Percentiles rank a stretch among this genome's conserved stretches.
Evolutionary conservation across 2,888 invertebrate species (phyloP).

Genomic region (Drosophila dives): DNA sequence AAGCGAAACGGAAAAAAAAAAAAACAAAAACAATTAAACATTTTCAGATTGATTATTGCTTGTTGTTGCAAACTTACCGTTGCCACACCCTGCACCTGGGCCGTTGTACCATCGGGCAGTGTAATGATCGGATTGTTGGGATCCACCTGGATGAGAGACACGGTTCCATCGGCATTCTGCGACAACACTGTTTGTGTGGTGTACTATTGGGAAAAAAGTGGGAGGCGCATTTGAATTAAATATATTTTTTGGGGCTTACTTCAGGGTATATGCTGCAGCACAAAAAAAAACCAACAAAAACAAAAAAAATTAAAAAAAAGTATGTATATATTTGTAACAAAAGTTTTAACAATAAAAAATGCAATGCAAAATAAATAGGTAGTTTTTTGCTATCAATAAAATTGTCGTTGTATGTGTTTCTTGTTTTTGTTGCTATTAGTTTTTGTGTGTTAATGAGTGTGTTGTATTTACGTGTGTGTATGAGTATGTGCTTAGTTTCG

Average conservation of each 20-base stretch:
- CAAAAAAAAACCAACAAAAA: constrained; percentile 2
- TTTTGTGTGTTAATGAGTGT: constrained; percentile 2
- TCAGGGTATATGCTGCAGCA: background rate
- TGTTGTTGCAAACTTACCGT: constrained; percentile 75
- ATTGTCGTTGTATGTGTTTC: constrained; percentile 7
- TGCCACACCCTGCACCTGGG: constrained; percentile 92
- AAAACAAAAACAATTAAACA: background rate
- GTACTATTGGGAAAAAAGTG: constrained; percentile 86
- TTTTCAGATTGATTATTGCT: background rate
- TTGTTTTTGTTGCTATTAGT: constrained; percentile 11
- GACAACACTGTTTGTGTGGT: constrained; percentile 96
- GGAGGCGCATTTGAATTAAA: constrained; percentile 16
- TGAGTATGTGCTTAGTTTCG: constrained; percentile 10
- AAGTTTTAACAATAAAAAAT: constrained; percentile 2
- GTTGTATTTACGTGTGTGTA: constrained; percentile 36
- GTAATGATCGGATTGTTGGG: constrained; percentile 97
- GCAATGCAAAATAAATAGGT: constrained; percentile 14
- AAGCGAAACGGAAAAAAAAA: constrained; percentile 17
- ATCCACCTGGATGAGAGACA: constrained; percentile 98
- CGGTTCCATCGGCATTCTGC: constrained; percentile 97
- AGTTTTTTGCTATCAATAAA: constrained; percentile 3
- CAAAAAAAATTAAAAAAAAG: background rate
- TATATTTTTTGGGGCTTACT: background rate
- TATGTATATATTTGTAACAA: background rate
- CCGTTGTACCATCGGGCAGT: constrained; percentile 97